phyloP scores from a whole-genome alignment of 2,797 vertebrate species.

The Cercopithecus hamlyni region DNA sequence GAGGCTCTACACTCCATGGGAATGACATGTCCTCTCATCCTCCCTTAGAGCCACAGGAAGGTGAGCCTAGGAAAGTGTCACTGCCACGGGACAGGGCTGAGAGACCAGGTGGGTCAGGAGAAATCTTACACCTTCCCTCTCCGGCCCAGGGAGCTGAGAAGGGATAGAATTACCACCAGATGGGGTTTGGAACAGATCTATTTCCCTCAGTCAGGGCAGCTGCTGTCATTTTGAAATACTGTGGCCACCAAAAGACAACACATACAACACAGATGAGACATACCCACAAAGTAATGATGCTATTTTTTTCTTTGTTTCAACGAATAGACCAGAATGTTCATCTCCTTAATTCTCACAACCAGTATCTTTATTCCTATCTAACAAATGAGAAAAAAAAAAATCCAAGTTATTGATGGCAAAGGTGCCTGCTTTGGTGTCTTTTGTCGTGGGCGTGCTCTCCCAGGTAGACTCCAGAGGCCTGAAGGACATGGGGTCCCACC shows the following conservation, averaged over 20 bases:
- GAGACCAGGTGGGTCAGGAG: neutral
- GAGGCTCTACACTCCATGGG: neutral
- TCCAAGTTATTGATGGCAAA: neutral
- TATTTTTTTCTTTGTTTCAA: slow-evolving; percentile 11
- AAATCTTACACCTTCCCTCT: neutral
- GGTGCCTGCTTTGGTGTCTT: neutral
- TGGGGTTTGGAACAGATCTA: neutral
- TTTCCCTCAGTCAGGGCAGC: neutral
- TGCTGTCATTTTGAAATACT: slow-evolving; percentile 16
- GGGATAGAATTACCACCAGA: neutral
- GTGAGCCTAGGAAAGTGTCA: neutral
- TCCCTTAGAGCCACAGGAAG: neutral
- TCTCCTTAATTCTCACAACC: neutral
- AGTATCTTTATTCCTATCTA: slow-evolving; percentile 10
- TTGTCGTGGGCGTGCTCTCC: neutral
- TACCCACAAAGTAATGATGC: neutral
- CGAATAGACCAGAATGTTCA: neutral
- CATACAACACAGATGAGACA: neutral
- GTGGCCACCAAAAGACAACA: neutral
- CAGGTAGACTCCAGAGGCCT: neutral
- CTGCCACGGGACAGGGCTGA: neutral
- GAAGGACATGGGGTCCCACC: neutral
- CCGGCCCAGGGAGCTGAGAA: neutral
- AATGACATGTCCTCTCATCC: neutral
- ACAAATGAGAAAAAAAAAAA: neutral